Base-by-base conservation (phyloP, 1,140 invertebrate genomes). In the Eupristina koningsbergeri region DNA sequence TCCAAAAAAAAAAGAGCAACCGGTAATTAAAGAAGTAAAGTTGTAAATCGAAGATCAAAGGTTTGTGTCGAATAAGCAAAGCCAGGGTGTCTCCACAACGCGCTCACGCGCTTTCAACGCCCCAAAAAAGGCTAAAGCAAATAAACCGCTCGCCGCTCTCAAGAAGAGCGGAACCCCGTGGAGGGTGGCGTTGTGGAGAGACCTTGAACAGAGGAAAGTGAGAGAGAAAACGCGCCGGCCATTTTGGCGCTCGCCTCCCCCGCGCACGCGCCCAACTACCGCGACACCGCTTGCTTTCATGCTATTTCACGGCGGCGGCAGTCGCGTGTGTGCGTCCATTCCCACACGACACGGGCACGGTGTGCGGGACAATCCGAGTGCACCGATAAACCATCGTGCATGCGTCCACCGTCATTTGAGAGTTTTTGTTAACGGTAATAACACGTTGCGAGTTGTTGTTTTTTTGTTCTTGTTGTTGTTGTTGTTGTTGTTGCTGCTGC, bases 281-380 rank as follows among this genome's bases (percentile, higher is more conserved):
- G 29, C 8, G 64, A 29, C 50, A 11, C 22, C 7, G 81, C 74
- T 64, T 64, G 81, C 74, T 64, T 64, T 75, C 61, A 34, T 61
- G 58, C 50, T 67, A 50, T 80, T 17, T 31, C 47, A 29, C 79
- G 67, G 31, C 47, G 61, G 31, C 81, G 74, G 22, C 81, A 84
- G 82, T 84, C 82, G 82, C 82, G 76, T 36, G 82, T 84, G 82
- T 84, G 82, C 82, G 76, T 84, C 58, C 82, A 41, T 79, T 36
- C 76, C 36, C 69, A 36, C n/a, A 74, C 69, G 82, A 73, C 82
- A 58, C 58, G 22, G 47, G 53, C 39, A 36, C 31, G 69, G n/a
- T 41, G 36, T 22, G 26, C 67, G n/a, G 45, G 29, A 36, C 31
- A 6, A 17, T 45, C 6, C 50, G 50, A 53, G 19, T 13, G 26